Conservation (phyloP, 92 coral and sea anemone genomes). For the Plumapathes pennacea region DNA sequence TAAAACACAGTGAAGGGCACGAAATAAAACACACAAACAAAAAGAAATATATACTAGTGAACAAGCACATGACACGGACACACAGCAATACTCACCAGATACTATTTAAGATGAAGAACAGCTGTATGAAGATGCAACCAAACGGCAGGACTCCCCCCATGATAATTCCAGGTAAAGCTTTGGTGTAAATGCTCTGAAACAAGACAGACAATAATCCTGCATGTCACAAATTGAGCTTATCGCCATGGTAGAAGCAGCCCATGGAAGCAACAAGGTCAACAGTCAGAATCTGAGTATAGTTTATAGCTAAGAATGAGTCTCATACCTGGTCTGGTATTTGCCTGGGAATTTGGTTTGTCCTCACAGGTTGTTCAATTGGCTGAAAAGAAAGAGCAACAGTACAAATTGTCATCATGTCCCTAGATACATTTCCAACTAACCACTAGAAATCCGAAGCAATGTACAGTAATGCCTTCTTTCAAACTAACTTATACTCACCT, state of each 20-base stretch:
- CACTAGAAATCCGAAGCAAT: too few relatives aligned
- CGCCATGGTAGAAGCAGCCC: not conserved
- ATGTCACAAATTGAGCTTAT: not conserved
- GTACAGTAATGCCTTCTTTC: too few relatives aligned
- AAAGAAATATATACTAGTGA: not conserved
- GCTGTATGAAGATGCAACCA: constrained; percentile 96
- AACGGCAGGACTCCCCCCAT: constrained; percentile 98
- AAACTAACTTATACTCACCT: constrained; percentile 53
- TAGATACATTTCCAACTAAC: too few relatives aligned
- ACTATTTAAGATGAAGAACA: constrained; percentile 91
- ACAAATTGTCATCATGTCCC: too few relatives aligned
- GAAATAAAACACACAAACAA: not conserved
- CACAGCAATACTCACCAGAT: constrained; percentile 91
- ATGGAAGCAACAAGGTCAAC: not conserved
- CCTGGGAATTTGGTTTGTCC: constrained; percentile 97
- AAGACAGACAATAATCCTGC: not conserved
- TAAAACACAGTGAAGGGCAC: not conserved
- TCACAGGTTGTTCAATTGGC: constrained; percentile 95
- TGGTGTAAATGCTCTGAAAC: constrained; percentile 86
- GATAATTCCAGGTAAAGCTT: constrained; percentile 85
- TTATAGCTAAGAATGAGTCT: not conserved
- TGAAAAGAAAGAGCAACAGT: constrained; percentile 4
- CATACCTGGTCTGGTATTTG: constrained; percentile 97
- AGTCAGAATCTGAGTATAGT: too few relatives aligned
- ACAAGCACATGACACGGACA: too few relatives aligned